These are phyloP conservation scores for Calyptommatus sinebrachiatus DNA, from an alignment of 2,113 vertebrate genomes.

Conservation along the genomic window DNA sequence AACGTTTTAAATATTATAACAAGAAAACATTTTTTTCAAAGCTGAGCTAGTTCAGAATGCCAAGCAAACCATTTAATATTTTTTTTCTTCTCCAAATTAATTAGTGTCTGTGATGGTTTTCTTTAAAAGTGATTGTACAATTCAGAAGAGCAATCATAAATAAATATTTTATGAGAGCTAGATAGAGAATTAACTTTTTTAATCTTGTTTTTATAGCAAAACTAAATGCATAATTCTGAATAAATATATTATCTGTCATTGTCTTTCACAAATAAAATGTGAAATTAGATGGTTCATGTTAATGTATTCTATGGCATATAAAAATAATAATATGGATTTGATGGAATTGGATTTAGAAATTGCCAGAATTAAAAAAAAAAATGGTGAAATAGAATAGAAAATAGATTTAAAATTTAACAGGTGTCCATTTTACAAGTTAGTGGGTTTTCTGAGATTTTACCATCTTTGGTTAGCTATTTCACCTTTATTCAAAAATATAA, in stretches of 20 bases:
- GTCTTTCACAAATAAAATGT: too few species aligned
- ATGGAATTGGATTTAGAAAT: too few species aligned
- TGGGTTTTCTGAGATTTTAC: not conserved
- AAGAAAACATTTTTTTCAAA: not conserved
- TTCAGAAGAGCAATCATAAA: not conserved
- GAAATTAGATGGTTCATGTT: too few species aligned
- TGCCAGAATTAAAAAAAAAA: not conserved
- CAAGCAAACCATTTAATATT: not conserved
- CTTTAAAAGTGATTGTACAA: not conserved
- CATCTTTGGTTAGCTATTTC: not conserved
- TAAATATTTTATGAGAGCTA: not conserved
- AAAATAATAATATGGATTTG: too few species aligned
- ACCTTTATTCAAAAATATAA: not conserved
- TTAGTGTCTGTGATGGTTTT: not conserved
- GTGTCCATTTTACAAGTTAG: not conserved
- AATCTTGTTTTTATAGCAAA: too few species aligned
- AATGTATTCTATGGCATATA: too few species aligned
- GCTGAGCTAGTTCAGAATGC: not conserved
- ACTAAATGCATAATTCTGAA: too few species aligned
- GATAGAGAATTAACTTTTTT: too few species aligned
- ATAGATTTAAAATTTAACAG: not conserved
- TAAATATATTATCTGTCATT: too few species aligned
- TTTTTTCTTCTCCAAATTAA: too few species aligned
- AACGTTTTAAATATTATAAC: not conserved
- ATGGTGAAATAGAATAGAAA: not conserved